phyloP scores from a whole-genome alignment of 2,797 vertebrate genomes.

The Malurus leucopterus region DNA sequence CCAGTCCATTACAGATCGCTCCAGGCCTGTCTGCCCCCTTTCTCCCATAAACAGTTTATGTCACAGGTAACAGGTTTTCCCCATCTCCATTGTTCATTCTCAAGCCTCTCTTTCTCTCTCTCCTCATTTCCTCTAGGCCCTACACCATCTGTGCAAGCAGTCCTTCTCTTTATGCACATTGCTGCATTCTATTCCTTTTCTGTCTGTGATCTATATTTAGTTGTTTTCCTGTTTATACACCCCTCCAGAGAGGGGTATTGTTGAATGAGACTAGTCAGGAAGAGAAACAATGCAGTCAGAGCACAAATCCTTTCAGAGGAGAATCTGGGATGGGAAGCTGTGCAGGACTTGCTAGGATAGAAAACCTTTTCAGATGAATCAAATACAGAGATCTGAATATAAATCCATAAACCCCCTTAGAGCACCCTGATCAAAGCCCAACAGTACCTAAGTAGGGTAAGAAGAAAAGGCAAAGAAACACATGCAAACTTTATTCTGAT shows the following conservation, averaged over 20 bases:
- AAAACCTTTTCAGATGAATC: neutral
- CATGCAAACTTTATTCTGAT: neutral
- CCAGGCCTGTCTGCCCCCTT: neutral
- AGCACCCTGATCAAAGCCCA: neutral
- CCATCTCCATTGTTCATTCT: neutral
- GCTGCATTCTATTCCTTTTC: conserved; percentile 30
- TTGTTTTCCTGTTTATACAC: conserved; percentile 50
- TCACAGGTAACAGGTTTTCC: neutral
- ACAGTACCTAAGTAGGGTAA: neutral
- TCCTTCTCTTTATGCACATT: neutral
- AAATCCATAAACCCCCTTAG: neutral
- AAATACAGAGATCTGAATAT: neutral
- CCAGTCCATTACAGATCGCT: neutral
- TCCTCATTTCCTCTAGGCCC: neutral
- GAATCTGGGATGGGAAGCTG: neutral
- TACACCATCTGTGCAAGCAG: conserved; percentile 6
- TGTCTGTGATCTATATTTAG: conserved; percentile 51
- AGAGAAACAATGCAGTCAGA: conserved; percentile 21
- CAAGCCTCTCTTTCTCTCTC: neutral
- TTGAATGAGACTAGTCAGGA: conserved; percentile 47
- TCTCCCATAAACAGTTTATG: neutral
- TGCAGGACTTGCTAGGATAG: neutral
- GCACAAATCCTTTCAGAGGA: conserved; percentile 8
- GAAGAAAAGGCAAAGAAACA: conserved; percentile 2
- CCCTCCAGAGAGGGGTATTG: conserved; percentile 16